Evolutionary conservation across 2,113 vertebrate genomes (phyloP), one percentile per base, ranked within the genome.

Genomic region (Anolis sagrei): DNA sequence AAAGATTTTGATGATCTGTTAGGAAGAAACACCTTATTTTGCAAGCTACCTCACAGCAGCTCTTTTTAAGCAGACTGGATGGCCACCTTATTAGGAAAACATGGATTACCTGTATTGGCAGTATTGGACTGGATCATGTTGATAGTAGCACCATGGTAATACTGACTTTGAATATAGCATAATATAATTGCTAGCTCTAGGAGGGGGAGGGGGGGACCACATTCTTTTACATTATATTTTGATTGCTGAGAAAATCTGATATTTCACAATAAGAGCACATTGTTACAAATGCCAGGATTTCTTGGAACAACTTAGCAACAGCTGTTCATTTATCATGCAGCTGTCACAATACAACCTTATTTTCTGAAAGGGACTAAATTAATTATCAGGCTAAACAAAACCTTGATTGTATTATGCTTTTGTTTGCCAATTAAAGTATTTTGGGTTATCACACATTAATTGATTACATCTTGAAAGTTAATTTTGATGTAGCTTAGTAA

Each of bases 401-500:
- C 2, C 5, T 3, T 75, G 0, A 0, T 44, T 51, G 36, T 88
- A 1, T 66, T 90, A 51, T 3, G 36, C 7, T 5, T 32, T 82
- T 87, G 83, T 70, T 58, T 90, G 89, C 13, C 81, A 81, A 78
- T 87, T 81, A 51, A 34, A 74, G 39, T 74, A 61, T 36, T 61
- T 61, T 74, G 49, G 32, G 16, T 21, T 74, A 83, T 83, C 29
- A 64, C 89, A 54, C 39, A 1, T 86, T 85, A 27, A 88, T 86
- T 86, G 89, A 10, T n/a, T 89, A 23, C 82, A 83, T 83, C 77
- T 89, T 90, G 16, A 70, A 89, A 75, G 82, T 19, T 78, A 10
- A 11, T 18, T 61, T 16, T 62, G 64, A 79, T 82, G 64, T 58
- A 51, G 34, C 29, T 78, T 83, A 76, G 79, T 76, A 92, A 83